A percentile compares a stretch with the other conserved stretches of the same genome.
Evolutionary conservation across 2,113 vertebrate genomes (phyloP).

Genomic region (Platysteira castanea): DNA sequence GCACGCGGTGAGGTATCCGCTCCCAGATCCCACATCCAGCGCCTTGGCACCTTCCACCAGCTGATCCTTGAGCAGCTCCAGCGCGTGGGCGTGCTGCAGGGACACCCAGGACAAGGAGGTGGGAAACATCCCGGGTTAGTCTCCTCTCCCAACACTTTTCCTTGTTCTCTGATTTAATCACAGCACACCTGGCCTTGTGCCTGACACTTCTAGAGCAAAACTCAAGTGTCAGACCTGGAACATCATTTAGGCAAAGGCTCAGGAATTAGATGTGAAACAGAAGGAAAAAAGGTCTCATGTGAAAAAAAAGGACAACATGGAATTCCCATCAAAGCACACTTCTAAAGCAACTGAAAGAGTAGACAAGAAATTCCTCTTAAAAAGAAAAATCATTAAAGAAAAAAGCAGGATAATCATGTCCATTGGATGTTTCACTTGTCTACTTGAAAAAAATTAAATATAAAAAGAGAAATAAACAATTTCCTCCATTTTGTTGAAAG

Average conservation of each 20-base stretch:
- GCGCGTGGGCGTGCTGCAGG: conserved; percentile 83
- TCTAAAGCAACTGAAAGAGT: not conserved
- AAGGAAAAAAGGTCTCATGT: not conserved
- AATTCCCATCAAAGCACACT: not conserved
- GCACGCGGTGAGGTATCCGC: conserved; percentile 88
- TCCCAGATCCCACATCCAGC: conserved; percentile 90
- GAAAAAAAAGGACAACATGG: not conserved
- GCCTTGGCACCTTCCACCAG: conserved; percentile 83
- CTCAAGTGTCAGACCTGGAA: not conserved
- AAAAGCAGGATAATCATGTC: not conserved
- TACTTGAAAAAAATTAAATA: not conserved
- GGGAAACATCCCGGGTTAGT: not conserved
- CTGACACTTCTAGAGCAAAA: not conserved
- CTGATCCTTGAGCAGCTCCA: conserved; percentile 86
- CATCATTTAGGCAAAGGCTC: not conserved
- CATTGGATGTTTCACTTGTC: not conserved
- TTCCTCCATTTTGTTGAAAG: not conserved
- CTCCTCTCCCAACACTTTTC: not conserved
- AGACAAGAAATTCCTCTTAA: not conserved
- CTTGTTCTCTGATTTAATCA: not conserved
- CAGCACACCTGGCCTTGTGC: accelerated
- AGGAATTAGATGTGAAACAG: not conserved
- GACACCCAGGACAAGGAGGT: not conserved
- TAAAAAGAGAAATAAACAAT: not conserved
- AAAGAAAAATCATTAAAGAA: not conserved